Evolutionary conservation across 2,888 invertebrate species (phyloP).

Genomic region (Seira sanloemensis): DNA sequence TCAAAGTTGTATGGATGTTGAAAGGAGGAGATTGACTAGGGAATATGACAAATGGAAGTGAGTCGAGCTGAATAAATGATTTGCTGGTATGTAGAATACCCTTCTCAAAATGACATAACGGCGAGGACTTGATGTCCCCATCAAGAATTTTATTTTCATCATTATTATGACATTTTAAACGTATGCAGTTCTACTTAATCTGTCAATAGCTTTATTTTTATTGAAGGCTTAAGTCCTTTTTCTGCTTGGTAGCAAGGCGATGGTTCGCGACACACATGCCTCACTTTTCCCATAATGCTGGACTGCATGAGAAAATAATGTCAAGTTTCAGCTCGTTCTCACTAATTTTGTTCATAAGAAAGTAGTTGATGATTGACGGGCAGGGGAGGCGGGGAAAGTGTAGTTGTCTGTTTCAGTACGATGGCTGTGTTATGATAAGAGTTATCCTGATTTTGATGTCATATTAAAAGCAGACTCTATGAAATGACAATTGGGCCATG

Average conservation of each 20-base stretch:
- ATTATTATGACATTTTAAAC: background rate
- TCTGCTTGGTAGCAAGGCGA: background rate
- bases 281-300: background rate
- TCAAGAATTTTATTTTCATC: background rate
- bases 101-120: background rate
- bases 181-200: too few species aligned
- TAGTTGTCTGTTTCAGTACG: background rate
- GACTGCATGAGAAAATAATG: background rate
- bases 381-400: background rate
- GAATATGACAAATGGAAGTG: background rate
- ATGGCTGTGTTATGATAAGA: background rate
- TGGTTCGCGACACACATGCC: background rate
- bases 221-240: background rate
- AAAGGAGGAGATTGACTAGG: background rate
- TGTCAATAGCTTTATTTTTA: too few species aligned
- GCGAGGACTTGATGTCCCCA: background rate
- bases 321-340: too few species aligned
- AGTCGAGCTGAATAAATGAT: background rate
- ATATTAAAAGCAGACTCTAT: too few species aligned
- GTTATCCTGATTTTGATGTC: background rate
- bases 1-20: background rate
- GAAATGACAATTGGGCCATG: background rate
- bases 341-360: too few species aligned
- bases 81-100: background rate
- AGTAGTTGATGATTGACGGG: background rate